Conservation (phyloP, 92 coral and sea anemone genomes). For the Montipora capitata region DNA sequence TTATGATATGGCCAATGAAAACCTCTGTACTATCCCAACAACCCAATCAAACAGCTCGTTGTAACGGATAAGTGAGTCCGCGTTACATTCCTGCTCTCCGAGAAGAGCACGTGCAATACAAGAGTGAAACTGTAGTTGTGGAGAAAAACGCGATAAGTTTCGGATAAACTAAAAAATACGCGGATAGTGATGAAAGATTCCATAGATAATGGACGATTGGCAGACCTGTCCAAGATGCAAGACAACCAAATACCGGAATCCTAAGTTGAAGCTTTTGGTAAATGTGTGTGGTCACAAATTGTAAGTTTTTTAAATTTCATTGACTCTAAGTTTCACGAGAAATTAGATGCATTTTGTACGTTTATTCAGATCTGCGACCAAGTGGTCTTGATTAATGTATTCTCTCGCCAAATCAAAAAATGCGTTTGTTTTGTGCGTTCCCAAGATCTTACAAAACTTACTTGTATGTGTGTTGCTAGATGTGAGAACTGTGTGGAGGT, state of each 20-base stretch:
- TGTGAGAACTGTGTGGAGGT: slow-evolving; percentile 84
- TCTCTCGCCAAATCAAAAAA: too few relatives aligned
- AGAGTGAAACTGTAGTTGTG: neutral
- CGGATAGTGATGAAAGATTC: neutral
- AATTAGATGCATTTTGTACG: too few relatives aligned
- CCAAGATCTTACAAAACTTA: too few relatives aligned
- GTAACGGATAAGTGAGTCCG: slow-evolving; percentile 58
- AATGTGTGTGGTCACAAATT: slow-evolving; percentile 98
- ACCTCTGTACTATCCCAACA: neutral
- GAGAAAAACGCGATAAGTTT: neutral
- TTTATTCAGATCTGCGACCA: too few relatives aligned
- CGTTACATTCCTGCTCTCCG: neutral
- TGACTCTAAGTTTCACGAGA: too few relatives aligned
- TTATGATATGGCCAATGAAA: slow-evolving; percentile 41
- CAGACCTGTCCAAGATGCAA: slow-evolving; percentile 97
- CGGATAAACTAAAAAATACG: neutral
- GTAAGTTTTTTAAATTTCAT: slow-evolving; percentile 65
- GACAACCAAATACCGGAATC: slow-evolving; percentile 96
- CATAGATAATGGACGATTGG: slow-evolving; percentile 78
- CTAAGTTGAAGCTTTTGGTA: slow-evolving; percentile 94
- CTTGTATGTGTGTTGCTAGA: neutral
- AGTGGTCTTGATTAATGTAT: too few relatives aligned
- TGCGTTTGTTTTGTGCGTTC: too few relatives aligned
- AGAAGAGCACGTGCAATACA: neutral
- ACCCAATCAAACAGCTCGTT: slow-evolving; percentile 55